Evolutionary conservation across 1,140 invertebrate species (phyloP).

Genomic region (Drosophila guanche): DNA sequence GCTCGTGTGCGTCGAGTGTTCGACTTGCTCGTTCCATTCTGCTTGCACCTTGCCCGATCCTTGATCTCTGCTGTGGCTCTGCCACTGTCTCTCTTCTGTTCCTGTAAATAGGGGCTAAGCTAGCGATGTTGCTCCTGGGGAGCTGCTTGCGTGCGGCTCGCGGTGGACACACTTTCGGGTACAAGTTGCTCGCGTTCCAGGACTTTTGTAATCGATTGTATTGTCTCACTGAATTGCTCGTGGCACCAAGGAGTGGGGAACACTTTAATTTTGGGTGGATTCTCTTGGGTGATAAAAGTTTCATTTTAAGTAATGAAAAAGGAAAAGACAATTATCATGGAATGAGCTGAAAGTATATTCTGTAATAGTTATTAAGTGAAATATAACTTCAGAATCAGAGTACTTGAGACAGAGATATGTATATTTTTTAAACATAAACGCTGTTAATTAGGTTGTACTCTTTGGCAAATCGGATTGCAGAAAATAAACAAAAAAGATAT

Average conservation of each 20-base stretch:
- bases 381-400: no score
- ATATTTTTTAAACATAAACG: no score
- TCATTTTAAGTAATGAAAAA: no score
- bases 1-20: conserved; percentile 75
- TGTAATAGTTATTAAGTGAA: no score
- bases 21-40: conserved; percentile 33
- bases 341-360: no score
- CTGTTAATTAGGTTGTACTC: no score
- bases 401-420: no score
- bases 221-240: not conserved
- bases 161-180: conserved; percentile 72
- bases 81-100: conserved; percentile 13
- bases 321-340: no score
- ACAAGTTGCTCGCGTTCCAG: conserved; percentile 67
- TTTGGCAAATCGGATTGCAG: no score
- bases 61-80: conserved; percentile 31
- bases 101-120: conserved; percentile 44
- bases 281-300: no score
- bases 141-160: conserved; percentile 60
- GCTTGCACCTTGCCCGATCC: conserved; percentile 4
- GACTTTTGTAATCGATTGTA: conserved; percentile 37
- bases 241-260: not conserved
- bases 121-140: conserved; percentile 41
- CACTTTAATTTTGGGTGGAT: no score
- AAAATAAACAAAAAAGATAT: no score